A percentile compares a stretch with the other conserved stretches of the same genome.
phyloP scores from a whole-genome alignment of 2,888 invertebrate species.

The Barypeithes pellucidus region DNA sequence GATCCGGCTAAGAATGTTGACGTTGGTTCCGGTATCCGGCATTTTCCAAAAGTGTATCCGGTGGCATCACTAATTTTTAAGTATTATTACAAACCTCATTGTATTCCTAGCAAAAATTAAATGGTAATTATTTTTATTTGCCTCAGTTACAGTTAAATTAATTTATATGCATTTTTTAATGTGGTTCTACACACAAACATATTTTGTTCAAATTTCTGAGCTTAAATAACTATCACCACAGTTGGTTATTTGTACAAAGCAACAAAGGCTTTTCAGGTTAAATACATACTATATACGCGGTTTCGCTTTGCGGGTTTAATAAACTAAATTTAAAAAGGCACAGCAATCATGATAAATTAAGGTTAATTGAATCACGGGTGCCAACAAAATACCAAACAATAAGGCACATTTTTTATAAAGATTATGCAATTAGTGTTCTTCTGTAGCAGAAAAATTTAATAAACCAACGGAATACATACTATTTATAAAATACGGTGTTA shows the following conservation, averaged over 20 bases:
- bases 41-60: too few relatives aligned
- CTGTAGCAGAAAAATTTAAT: constrained; percentile 13
- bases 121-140: too few relatives aligned
- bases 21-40: too few relatives aligned
- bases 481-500: constrained; percentile 4
- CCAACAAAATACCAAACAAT: constrained; percentile 13
- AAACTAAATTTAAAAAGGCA: constrained; percentile 13
- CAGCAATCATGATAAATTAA: constrained; percentile 11
- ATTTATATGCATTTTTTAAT: too few relatives aligned
- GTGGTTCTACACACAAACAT: too few relatives aligned
- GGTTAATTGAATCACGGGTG: constrained; percentile 10
- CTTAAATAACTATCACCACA: neutral
- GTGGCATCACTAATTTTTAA: too few relatives aligned
- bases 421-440: constrained; percentile 13
- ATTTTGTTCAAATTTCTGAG: neutral
- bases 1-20: too few relatives aligned
- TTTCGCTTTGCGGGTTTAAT: neutral
- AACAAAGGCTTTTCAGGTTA: neutral
- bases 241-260: neutral
- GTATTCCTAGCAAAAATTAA: too few relatives aligned
- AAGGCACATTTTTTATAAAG: constrained; percentile 11
- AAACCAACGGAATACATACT: neutral
- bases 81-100: too few relatives aligned
- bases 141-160: too few relatives aligned
- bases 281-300: neutral